Evolutionary conservation across 2,888 invertebrate species (phyloP), one percentile per base, ranked within the genome.

Genomic region (Catocala fraxini): DNA sequence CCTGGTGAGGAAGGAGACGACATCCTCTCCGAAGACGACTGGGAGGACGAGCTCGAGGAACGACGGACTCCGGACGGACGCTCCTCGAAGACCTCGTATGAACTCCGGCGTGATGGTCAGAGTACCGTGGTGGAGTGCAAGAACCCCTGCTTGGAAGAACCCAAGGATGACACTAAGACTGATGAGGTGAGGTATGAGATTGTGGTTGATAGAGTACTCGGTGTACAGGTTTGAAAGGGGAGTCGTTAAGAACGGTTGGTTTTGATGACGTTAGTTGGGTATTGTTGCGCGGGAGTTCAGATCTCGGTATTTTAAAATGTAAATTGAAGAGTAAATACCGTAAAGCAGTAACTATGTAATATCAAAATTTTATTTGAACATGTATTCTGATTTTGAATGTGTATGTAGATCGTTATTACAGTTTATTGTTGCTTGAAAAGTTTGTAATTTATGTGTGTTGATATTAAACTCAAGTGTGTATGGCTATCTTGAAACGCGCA

Each of bases 131-230:
- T 92, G 7, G 92, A 93, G 59, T 93, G 92, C 75, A 92, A 91
- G 69, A 89, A 89, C 77, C 89, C 89, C 0, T 88, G 89, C 62
- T 77, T 91, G 51, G 77, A 80, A 64, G 81, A 83, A 49, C 80
- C 94, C 55, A 73, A 76, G 64, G 79, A 68, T 11, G 86, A 95
- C 92, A 71, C 92, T 66, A 92, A 92, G 90, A 88, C 89, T 89
- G 93, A 90, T 73, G 90, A 91, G 66, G 95, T 95, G 81, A 96
- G 96, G 87, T 97, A 96, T 90, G 97, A 97, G 75, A 97, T 97
- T 90, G 97, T 97, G 73, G 97, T 98, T 73, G 97, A 97, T 92
- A 95, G 97, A 89, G 97, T 96, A 65, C 95, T 97, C 81, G 97
- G 98, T 84, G 98, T 98, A 77, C 97, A 97, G 94, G 97, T 98